A percentile compares a stretch with the other conserved stretches of the same genome.
Conservation (phyloP, 2,113 vertebrate species). For the Progne subis region DNA sequence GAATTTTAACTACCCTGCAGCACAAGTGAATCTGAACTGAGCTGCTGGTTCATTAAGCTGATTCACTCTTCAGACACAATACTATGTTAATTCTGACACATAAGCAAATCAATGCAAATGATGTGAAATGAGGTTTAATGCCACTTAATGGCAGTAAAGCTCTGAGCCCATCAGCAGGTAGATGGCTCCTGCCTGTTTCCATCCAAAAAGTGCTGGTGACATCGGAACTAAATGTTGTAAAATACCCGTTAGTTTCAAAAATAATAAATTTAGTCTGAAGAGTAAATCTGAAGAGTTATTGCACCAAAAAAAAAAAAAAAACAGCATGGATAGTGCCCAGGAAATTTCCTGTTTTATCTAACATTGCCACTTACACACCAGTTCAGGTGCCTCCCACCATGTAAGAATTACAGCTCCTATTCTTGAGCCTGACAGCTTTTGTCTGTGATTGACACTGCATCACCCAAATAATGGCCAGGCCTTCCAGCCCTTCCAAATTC, state of each 20-base stretch:
- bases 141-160: background rate
- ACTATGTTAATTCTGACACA: conserved; percentile 37
- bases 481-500: background rate
- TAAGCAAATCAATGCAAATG: conserved; percentile 23
- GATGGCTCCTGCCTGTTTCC: background rate
- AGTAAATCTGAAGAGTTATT: background rate
- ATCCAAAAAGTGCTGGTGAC: background rate
- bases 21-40: background rate
- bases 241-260: background rate
- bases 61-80: conserved; percentile 50
- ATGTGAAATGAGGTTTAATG: conserved; percentile 7
- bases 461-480: accelerated
- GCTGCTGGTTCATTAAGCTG: conserved; percentile 24
- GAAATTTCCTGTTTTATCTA: background rate
- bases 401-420: background rate
- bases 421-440: accelerated
- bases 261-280: background rate
- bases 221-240: background rate
- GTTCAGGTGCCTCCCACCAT: background rate
- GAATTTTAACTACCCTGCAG: conserved; percentile 52
- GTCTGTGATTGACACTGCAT: background rate
- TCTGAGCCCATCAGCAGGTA: background rate
- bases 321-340: background rate
- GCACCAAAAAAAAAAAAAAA: background rate
- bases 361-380: background rate